Percentiles rank a stretch among this genome's conserved stretches.
phyloP scores from a whole-genome alignment of 2,888 invertebrate genomes.

The Dendrolimus pini region DNA sequence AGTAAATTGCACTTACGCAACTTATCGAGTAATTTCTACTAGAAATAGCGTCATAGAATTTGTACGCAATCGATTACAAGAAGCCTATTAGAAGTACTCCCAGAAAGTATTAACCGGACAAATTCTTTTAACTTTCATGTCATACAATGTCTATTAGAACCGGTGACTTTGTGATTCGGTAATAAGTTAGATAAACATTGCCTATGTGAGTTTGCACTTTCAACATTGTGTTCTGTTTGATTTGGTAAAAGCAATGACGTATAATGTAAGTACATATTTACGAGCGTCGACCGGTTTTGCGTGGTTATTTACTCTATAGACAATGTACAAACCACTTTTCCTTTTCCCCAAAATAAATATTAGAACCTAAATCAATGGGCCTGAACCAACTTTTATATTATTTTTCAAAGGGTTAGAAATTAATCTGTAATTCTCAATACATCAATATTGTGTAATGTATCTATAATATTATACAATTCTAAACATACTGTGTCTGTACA shows the following conservation, averaged over 20 bases:
- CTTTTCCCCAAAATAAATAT: not conserved
- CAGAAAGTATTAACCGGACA: slow-evolving; percentile 18
- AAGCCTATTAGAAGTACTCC: slow-evolving; percentile 13
- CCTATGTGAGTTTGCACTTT: slow-evolving; percentile 26
- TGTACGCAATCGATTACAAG: slow-evolving; percentile 19
- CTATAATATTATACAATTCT: no score
- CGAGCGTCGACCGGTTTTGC: slow-evolving; percentile 4
- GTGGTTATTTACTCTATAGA: slow-evolving; percentile 6
- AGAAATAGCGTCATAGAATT: slow-evolving; percentile 15
- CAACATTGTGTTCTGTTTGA: slow-evolving; percentile 23
- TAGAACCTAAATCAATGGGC: not conserved
- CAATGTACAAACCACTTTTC: not conserved
- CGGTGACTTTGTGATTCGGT: slow-evolving; percentile 22
- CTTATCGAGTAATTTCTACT: slow-evolving; percentile 10
- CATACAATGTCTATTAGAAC: slow-evolving; percentile 20
- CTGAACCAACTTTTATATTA: no score
- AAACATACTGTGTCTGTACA: no score
- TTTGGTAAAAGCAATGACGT: slow-evolving; percentile 29
- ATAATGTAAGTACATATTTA: slow-evolving; percentile 14
- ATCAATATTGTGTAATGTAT: no score
- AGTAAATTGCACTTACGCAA: slow-evolving; percentile 3
- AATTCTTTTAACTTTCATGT: slow-evolving; percentile 29
- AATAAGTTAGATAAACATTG: slow-evolving; percentile 28
- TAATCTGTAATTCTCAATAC: no score
- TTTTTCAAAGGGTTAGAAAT: no score